A percentile compares a stretch with the other conserved stretches of the same genome.
These are phyloP conservation scores for Orchesellides sinensis DNA, from an alignment of 2,888 invertebrate species.

Conservation along the genomic window DNA sequence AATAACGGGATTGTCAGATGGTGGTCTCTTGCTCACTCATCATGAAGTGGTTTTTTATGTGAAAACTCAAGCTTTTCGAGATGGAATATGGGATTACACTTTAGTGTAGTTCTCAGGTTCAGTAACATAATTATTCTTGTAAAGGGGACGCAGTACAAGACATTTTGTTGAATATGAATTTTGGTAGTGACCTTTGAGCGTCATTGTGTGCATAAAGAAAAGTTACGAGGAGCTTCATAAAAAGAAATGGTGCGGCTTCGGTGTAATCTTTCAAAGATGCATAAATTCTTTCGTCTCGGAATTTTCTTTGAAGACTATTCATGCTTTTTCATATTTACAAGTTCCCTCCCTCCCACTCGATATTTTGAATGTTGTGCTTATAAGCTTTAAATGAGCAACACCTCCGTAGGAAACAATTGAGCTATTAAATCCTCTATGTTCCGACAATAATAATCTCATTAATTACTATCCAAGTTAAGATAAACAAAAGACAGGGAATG, in stretches of 20 bases:
- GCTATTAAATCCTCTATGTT: constrained; percentile 41
- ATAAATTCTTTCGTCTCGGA: background rate
- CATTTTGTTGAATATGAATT: too few relatives aligned
- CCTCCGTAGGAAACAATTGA: constrained; percentile 62
- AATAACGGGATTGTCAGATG: constrained; percentile 30
- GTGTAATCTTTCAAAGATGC: too few relatives aligned
- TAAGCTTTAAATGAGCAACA: constrained; percentile 42
- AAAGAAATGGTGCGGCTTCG: background rate
- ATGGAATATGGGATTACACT: background rate
- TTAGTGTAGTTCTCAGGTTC: too few relatives aligned
- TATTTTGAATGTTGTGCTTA: constrained; percentile 1
- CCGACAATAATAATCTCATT: constrained; percentile 37
- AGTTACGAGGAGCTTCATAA: background rate
- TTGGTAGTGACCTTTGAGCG: too few relatives aligned
- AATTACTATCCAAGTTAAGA: constrained; percentile 39
- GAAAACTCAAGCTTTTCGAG: too few relatives aligned
- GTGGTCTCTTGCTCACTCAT: constrained; percentile 7
- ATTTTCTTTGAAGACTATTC: too few relatives aligned
- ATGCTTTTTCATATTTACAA: too few relatives aligned
- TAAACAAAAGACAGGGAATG: constrained; percentile 57
- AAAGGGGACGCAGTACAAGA: too few relatives aligned
- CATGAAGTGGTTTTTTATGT: background rate
- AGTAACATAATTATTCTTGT: too few relatives aligned
- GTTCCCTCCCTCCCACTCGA: constrained; percentile 30
- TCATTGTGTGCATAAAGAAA: too few relatives aligned